Evolutionary conservation across 2,888 invertebrate species (phyloP).

Genomic region (Barypeithes pellucidus): DNA sequence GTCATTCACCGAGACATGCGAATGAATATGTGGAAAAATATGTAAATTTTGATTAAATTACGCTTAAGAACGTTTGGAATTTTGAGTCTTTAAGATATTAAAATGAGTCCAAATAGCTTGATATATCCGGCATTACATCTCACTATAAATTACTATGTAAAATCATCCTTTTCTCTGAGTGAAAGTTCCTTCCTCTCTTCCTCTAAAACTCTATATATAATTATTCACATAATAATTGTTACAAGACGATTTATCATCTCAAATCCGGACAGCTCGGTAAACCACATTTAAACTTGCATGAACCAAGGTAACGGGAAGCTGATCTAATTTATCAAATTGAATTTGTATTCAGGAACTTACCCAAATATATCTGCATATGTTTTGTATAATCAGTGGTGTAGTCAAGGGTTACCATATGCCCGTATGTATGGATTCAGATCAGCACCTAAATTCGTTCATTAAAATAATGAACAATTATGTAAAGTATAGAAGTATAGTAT

Average conservation of each 20-base stretch:
- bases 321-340: conserved; percentile 1
- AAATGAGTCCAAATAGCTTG: no score
- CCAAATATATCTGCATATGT: neutral
- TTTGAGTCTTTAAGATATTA: no score
- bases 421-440: no score
- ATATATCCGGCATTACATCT: conserved; percentile 52
- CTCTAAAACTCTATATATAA: neutral
- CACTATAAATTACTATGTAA: neutral
- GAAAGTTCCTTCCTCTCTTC: neutral
- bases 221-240: conserved; percentile 4
- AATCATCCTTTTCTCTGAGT: neutral
- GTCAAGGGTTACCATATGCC: no score
- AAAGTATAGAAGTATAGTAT: no score
- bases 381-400: neutral
- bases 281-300: neutral
- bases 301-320: neutral
- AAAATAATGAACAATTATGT: no score
- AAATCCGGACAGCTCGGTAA: conserved; percentile 3
- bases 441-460: no score
- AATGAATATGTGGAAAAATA: no score
- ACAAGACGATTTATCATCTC: neutral
- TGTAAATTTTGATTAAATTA: no score
- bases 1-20: no score
- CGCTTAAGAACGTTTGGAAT: no score
- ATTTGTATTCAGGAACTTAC: conserved; percentile 1